These are phyloP conservation scores for Menidia beryllina DNA, from an alignment of 2,113 vertebrate species.

Conservation along the genomic window DNA sequence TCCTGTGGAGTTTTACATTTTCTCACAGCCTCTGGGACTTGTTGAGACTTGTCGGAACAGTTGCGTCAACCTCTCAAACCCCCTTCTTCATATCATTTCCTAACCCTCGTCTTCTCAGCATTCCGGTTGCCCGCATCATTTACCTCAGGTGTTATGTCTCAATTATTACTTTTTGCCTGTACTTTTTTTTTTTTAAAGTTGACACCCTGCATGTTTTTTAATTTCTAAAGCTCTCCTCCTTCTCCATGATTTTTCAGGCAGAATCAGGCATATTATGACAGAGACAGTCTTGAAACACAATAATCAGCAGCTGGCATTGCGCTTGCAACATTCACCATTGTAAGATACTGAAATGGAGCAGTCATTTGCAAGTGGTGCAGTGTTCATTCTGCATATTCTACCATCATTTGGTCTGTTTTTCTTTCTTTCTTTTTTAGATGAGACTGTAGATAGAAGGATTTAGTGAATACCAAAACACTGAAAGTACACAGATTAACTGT, in stretches of 20 bases:
- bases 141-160: constrained; percentile 11
- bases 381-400: too few species aligned
- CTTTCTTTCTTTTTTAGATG: constrained; percentile 26
- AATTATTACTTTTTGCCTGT: not conserved
- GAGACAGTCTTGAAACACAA: not conserved
- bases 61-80: constrained; percentile 52
- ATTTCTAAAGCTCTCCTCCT: not conserved
- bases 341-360: constrained; percentile 23
- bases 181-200: constrained; percentile 7
- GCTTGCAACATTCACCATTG: not conserved
- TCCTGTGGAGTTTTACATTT: constrained; percentile 24
- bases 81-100: constrained; percentile 9
- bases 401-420: too few species aligned
- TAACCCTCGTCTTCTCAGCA: constrained; percentile 2
- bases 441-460: constrained; percentile 31
- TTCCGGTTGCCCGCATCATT: not conserved
- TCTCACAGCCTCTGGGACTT: constrained; percentile 48
- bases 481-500: constrained; percentile 29
- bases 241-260: too few species aligned
- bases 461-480: constrained; percentile 40
- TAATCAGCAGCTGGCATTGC: not conserved
- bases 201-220: too few species aligned
- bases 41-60: constrained; percentile 66
- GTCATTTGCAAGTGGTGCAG: too few species aligned
- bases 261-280: constrained; percentile 1